Base-by-base conservation (phyloP, 2,113 vertebrate genomes). In the Mus spicilegus region DNA sequence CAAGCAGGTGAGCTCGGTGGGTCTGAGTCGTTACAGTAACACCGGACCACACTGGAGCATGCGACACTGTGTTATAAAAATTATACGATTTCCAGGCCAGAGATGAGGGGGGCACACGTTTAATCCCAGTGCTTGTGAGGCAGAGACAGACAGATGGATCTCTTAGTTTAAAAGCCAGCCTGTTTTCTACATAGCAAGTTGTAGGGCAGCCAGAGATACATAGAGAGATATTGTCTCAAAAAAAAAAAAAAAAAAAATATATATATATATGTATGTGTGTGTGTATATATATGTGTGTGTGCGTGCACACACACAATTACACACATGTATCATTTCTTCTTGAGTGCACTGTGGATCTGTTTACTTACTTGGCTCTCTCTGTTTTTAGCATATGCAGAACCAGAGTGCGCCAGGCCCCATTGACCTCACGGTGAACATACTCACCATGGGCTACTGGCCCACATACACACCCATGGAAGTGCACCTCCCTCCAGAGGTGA, bases 361-460 rank as follows among this genome's bases (percentile, higher is more conserved):
- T 39, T 46, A 30, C 16, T 85, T 65, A 46, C 11, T 77, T 42
- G 65, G 20, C 42, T n/a, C 8, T 87, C 7, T 90, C n/a, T 73
- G 7, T 76, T 73, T 78, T 82, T 70, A 99, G 99, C 99, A 99
- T 85, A 98, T 99, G 98, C 99, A 99, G 97, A 99, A 99, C 90
- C 99, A 99, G 84, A 99, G 98, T 87, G 97, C 99, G 46, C 98
- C 99, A 9, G 98, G 98, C 94, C 98, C 98, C 61, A 99, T 99
- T 96, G 99, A 99, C 72, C 97, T 99, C 81, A 99, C 99, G 1
- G 99, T 99, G 81, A 99, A 99, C 95, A 98, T 99, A 90, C 98
- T 99, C 58, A 99, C 99, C 13, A 99, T 99, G 99, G 99, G 99
- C 5, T 99, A 99, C 61, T 99, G 99, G 99, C 99, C 99, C 28